Evolutionary conservation across 2,113 vertebrate species (phyloP).

Genomic region (Cairina moschata): DNA sequence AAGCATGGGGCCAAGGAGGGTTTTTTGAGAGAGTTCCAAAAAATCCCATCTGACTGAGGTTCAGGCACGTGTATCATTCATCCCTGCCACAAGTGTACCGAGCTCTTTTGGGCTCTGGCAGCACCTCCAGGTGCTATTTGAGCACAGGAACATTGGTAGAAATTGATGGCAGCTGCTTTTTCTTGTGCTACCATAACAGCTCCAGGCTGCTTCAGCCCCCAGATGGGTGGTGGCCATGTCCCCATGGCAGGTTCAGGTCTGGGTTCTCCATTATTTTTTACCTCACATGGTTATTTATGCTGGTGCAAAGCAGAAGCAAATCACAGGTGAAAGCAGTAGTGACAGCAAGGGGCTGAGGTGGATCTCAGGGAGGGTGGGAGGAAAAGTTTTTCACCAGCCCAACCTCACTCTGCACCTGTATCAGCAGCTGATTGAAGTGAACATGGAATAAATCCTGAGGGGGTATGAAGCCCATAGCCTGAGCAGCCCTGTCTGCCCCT

Average conservation of each 20-base stretch:
- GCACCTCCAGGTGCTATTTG: neutral
- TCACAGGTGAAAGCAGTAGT: neutral
- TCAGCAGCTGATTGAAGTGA: neutral
- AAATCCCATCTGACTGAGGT: neutral
- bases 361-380: neutral
- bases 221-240: neutral
- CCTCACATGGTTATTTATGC: accelerated
- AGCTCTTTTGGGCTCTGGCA: neutral
- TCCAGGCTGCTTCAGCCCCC: neutral
- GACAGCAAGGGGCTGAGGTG: neutral
- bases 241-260: neutral
- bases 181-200: neutral
- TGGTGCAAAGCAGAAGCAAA: neutral
- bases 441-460: accelerated
- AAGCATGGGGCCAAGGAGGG: neutral
- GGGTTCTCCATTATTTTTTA: neutral
- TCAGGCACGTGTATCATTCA: neutral
- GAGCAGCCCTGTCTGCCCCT: neutral
- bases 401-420: neutral
- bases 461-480: neutral
- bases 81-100: neutral
- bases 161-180: neutral
- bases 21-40: neutral
- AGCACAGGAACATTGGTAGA: neutral
- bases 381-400: neutral